Evolutionary conservation across 1,140 invertebrate genomes (phyloP).

Genomic region (Drosophila pseudoobscura): DNA sequence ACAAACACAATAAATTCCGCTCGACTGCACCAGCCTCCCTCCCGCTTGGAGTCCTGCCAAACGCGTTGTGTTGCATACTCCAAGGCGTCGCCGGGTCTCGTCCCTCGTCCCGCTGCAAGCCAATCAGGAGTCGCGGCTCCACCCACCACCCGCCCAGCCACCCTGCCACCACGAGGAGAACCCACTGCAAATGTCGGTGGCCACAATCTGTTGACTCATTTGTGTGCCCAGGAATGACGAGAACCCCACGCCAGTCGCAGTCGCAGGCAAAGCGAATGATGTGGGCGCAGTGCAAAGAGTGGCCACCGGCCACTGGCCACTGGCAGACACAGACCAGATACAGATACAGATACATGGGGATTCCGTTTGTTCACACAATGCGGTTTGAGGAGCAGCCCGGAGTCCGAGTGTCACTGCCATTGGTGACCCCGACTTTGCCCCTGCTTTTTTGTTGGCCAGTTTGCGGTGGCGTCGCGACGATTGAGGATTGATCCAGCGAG

Average conservation of each 20-base stretch:
- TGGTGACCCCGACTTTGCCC: constrained; percentile 3
- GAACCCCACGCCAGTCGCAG: neutral
- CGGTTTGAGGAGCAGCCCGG: constrained; percentile 6
- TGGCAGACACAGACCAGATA: neutral
- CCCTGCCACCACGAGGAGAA: constrained; percentile 15
- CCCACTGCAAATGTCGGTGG: constrained; percentile 47
- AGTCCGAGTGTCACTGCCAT: neutral
- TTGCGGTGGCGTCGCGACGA: constrained; percentile 38
- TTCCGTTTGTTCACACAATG: constrained; percentile 4
- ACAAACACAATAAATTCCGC: constrained; percentile 79
- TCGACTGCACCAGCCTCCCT: constrained; percentile 45
- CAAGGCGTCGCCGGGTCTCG: constrained; percentile 47
- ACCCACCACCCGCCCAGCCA: neutral
- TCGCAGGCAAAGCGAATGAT: constrained; percentile 9
- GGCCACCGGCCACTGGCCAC: constrained; percentile 22
- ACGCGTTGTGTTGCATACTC: constrained; percentile 42
- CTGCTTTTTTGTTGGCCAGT: constrained; percentile 11
- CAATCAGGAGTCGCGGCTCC: constrained; percentile 34
- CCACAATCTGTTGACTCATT: constrained; percentile 73
- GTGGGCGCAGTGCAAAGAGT: constrained; percentile 56
- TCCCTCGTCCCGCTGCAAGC: constrained; percentile 14
- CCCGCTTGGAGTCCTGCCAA: constrained; percentile 45
- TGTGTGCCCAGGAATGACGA: constrained; percentile 30
- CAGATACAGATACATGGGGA: constrained; percentile 31
- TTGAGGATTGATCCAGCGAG: constrained; percentile 32